phyloP scores from a whole-genome alignment of 1,140 invertebrate species.

The Cataglyphis hispanica region DNA sequence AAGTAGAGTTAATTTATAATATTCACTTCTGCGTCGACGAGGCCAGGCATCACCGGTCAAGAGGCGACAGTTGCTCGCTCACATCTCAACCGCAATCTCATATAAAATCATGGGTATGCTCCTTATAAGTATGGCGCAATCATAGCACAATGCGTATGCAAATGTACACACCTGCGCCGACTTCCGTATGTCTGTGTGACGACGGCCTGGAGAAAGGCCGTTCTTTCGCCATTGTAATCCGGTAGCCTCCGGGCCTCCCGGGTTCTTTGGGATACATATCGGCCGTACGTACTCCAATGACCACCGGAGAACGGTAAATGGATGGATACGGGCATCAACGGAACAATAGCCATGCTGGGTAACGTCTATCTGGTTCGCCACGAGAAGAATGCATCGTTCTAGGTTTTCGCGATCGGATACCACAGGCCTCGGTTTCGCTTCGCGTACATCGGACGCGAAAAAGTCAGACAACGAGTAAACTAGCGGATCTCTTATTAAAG shows the following conservation, averaged over 20 bases:
- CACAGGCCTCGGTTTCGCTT: slow-evolving; percentile 17
- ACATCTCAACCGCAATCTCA: slow-evolving; percentile 9
- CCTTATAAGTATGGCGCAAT: neutral
- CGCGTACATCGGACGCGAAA: slow-evolving; percentile 21
- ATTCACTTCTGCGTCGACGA: neutral
- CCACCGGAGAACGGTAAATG: slow-evolving; percentile 52
- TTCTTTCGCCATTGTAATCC: slow-evolving; percentile 71
- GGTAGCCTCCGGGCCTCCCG: slow-evolving; percentile 68
- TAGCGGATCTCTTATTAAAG: slow-evolving; percentile 20
- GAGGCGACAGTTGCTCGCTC: neutral
- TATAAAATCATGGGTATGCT: slow-evolving; percentile 7
- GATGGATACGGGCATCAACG: slow-evolving; percentile 38
- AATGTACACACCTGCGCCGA: slow-evolving; percentile 62
- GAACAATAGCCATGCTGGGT: slow-evolving; percentile 58
- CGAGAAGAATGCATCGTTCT: slow-evolving; percentile 22
- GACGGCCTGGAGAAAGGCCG: slow-evolving; percentile 57
- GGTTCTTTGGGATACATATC: slow-evolving; percentile 46
- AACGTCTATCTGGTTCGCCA: slow-evolving; percentile 4
- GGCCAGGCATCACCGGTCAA: neutral
- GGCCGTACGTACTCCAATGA: slow-evolving; percentile 58
- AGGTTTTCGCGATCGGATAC: slow-evolving; percentile 25
- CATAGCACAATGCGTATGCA: slow-evolving; percentile 30
- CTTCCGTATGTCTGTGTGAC: slow-evolving; percentile 30
- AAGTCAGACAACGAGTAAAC: neutral
- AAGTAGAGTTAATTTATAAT: neutral